Evolutionary conservation across 2,113 vertebrate species (phyloP).

Genomic region (Poecilia latipinna): DNA sequence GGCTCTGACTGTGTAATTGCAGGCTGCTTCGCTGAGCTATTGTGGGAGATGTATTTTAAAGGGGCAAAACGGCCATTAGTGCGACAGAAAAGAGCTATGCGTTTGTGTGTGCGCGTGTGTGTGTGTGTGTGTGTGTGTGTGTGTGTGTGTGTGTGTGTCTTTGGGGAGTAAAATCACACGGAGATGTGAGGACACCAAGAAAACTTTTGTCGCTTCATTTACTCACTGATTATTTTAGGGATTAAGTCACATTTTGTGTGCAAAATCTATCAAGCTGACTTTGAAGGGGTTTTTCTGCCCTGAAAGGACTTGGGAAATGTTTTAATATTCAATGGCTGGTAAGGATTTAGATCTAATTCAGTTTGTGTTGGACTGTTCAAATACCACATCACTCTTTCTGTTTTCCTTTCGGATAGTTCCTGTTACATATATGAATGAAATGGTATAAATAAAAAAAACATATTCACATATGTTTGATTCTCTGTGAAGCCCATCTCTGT

Average conservation of each 20-base stretch:
- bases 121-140: background rate
- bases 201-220: slow-evolving; percentile 10
- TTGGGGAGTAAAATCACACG: slow-evolving; percentile 24
- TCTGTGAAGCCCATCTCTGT: slow-evolving; percentile 18
- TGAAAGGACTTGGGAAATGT: no score
- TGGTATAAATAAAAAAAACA: background rate
- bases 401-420: background rate
- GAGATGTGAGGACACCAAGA: slow-evolving; percentile 7
- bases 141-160: background rate
- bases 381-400: slow-evolving; percentile 6
- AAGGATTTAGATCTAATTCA: slow-evolving; percentile 3
- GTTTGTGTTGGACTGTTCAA: slow-evolving; percentile 25
- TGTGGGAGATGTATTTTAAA: slow-evolving; percentile 62
- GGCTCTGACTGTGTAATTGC: slow-evolving; percentile 69
- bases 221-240: slow-evolving; percentile 6
- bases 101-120: no score
- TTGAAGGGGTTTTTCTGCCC: background rate
- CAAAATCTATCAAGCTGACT: background rate
- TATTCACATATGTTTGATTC: slow-evolving; percentile 36
- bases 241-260: slow-evolving; percentile 11
- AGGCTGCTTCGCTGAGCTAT: slow-evolving; percentile 59
- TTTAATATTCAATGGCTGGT: background rate
- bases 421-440: slow-evolving; percentile 26
- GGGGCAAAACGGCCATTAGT: slow-evolving; percentile 56
- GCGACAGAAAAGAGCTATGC: slow-evolving; percentile 34